Evolutionary conservation across 2,888 invertebrate genomes (phyloP).

Genomic region (Protophormia terraenovae): DNA sequence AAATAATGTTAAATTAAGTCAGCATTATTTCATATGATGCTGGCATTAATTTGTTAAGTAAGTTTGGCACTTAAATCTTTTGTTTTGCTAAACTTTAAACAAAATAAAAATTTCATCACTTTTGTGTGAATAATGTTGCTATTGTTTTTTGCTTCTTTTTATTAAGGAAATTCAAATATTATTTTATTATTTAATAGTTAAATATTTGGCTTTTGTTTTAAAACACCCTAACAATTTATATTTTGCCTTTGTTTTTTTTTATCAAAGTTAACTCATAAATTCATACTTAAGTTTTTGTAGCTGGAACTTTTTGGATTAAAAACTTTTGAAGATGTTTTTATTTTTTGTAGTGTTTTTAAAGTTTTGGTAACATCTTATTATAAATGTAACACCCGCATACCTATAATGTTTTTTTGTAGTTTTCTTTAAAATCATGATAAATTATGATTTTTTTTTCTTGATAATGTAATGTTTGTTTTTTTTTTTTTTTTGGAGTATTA

Average conservation of each 20-base stretch:
- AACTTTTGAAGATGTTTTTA: neutral
- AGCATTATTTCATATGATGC: neutral
- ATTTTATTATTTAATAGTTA: slow-evolving; percentile 22
- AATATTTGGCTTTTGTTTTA: slow-evolving; percentile 13
- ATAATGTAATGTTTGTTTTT: no score
- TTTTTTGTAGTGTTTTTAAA: slow-evolving; percentile 75
- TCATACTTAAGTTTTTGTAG: neutral
- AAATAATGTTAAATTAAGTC: neutral
- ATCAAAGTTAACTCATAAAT: neutral
- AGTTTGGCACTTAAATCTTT: slow-evolving; percentile 35
- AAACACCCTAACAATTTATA: neutral
- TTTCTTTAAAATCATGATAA: slow-evolving; percentile 45
- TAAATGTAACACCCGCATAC: slow-evolving; percentile 60
- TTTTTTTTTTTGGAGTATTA: no score
- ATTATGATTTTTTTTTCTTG: slow-evolving; percentile 36
- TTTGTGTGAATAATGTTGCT: no score
- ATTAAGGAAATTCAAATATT: slow-evolving; percentile 21
- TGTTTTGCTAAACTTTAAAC: neutral
- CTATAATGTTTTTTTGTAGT: neutral
- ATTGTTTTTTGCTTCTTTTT: neutral
- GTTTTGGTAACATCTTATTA: slow-evolving; percentile 84
- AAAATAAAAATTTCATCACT: slow-evolving; percentile 28
- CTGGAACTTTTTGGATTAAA: neutral
- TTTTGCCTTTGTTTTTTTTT: neutral
- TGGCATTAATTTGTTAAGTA: neutral